Evolutionary conservation across 1,140 invertebrate genomes (phyloP), one percentile per base, ranked within the genome.

Genomic region (Macrosteles quadrilineatus): DNA sequence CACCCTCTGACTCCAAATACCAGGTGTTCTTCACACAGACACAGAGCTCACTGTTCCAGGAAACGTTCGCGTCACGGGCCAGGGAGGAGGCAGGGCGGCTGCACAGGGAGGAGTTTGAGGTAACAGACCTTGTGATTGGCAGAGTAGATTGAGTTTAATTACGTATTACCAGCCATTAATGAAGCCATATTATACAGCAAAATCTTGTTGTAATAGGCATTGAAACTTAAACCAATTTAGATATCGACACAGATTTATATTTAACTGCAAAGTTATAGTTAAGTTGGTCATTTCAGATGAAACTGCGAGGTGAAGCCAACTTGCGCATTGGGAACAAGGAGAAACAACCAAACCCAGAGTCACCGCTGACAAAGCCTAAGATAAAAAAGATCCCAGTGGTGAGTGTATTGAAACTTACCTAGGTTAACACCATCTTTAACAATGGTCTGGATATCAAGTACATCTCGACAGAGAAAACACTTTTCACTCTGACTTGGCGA

Each of bases 41-140:
- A 68, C 84, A 85, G 40, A 87, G 83, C 62, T 88, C 90, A 0
- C 81, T 93, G 40, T 93, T 90, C 77, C 87, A 72, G 68, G 90
- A 90, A 74, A 94, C 91, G 17, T 87, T 89, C 23, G 85, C 90
- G 0, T 92, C 90, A 40, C 87, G 87, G 74, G 89, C 90, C 0
- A 83, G 90, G 64, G 87, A 88, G 57, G 90, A 91, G 73, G 88
- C 87, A 17, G 83, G 85, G 12, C 84, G 85, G 40, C 73, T 83
- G 2, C 84, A 89, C 67, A 81, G 85, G 6, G 87, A 87, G 67
- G 87, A 88, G 75, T 85, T 87, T 75, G 83, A 86, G 75, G 85
- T 88, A 68, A 79, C n/a, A 14, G 32, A 36, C 14, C 14, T 36
- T 36, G 14, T 36, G 32, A 36, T 14, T 36, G 4, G 32, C 32